These are phyloP conservation scores for Portevinia maculata DNA, from an alignment of 2,888 invertebrate genomes.

Conservation along the genomic window DNA sequence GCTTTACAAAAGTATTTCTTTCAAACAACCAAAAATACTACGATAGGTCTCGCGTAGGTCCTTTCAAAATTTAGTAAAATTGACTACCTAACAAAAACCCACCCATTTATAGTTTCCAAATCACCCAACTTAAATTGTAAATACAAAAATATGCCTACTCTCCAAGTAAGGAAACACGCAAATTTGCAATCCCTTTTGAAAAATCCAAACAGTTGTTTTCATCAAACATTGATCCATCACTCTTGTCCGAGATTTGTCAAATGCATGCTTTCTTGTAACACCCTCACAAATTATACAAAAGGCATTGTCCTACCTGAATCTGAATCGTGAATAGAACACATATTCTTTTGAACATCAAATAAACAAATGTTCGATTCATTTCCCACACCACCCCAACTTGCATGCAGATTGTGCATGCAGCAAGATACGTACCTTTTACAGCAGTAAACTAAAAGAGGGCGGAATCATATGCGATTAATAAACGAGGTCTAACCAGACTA, in stretches of 20 bases:
- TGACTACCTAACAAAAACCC: no score
- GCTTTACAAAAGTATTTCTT: no score
- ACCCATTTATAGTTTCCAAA: no score
- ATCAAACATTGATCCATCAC: slow-evolving; percentile 30
- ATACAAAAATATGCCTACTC: no score
- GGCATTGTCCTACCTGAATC: neutral
- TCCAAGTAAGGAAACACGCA: no score
- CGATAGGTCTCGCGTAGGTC: no score
- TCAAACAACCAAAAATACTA: no score
- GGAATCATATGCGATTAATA: slow-evolving; percentile 59
- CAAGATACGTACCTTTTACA: slow-evolving; percentile 3
- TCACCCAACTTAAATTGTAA: no score
- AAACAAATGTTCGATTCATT: slow-evolving; percentile 52
- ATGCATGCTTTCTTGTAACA: slow-evolving; percentile 10
- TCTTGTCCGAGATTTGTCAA: slow-evolving; percentile 37
- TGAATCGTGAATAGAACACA: slow-evolving; percentile 1
- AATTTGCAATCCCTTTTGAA: neutral
- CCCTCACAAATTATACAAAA: slow-evolving; percentile 26
- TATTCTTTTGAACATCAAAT: slow-evolving; percentile 17
- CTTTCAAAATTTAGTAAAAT: no score
- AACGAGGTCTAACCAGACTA: slow-evolving; percentile 55
- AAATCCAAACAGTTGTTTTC: slow-evolving; percentile 49
- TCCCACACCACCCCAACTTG: slow-evolving; percentile 57
- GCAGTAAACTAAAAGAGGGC: slow-evolving; percentile 30
- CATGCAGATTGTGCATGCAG: slow-evolving; percentile 67